Base-by-base conservation (phyloP, 2,797 vertebrate genomes). In the Tenualosa ilisha region DNA sequence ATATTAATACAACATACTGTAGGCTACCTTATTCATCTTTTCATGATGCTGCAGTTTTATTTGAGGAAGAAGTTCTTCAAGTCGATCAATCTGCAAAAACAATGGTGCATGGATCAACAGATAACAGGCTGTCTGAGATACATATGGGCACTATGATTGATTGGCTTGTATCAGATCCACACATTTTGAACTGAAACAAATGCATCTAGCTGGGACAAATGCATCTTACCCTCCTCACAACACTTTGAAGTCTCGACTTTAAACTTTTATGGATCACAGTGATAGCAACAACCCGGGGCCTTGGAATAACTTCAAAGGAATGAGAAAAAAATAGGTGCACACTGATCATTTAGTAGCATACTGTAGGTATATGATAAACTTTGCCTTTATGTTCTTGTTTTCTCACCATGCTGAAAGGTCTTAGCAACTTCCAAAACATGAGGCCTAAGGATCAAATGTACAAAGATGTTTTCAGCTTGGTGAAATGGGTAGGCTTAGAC, bases 371-470 rank as follows among this genome's bases (percentile, higher is more conserved):
- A 37, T 22, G 40, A 79, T 46, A 43, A 43, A 24, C 7, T 54
- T 84, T 9, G 6, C 11, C 83, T 37, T 50, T 37, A 17, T 72
- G 31, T 72, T 13, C 84, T 83, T 72, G 49, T 26, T 8, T 37
- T 5, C 91, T 89, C 93, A 96, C 96, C 95, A 86, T 96, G 93
- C 84, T 96, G 95, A 86, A 94, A 95, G 85, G 92, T 85, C 88
- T 88, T 93, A 83, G 90, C 86, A 43, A 95, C 94, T 84, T 96
- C 95, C 20, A 96, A 91, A 75, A 95, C 86, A 84, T 94, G 92
- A 1, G 95, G 95, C 91, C 96, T 96, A 89, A 82, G 72, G 17
- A 83, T 12, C 85, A 87, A 72, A 68, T 59, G 3, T 43, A 1
- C 20, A 87, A 85, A 85, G 2, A 72, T 3, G 86, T 22, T 24